phyloP scores from a whole-genome alignment of 1,140 invertebrate species.

The Branchinecta lindahli region DNA sequence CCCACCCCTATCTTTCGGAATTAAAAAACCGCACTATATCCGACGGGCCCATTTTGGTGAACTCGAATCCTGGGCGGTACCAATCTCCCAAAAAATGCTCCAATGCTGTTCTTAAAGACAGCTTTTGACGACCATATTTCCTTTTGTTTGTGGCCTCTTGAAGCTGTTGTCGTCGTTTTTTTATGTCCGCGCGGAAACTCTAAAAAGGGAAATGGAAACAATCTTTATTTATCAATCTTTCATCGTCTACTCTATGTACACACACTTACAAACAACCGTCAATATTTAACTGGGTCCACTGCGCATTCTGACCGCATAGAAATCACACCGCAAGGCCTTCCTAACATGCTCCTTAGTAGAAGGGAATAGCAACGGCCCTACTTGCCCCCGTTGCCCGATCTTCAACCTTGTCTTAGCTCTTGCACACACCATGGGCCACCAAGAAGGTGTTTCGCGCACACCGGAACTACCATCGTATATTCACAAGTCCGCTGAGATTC shows the following conservation, averaged over 20 bases:
- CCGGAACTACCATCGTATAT: background rate
- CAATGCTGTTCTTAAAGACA: background rate
- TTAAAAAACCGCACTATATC: constrained; percentile 5
- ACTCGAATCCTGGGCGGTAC: background rate
- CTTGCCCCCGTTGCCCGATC: background rate
- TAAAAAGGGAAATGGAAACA: background rate
- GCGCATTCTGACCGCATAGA: background rate
- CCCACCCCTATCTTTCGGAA: background rate
- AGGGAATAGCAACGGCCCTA: background rate
- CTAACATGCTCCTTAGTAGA: background rate
- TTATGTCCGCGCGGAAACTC: background rate
- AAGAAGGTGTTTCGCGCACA: background rate
- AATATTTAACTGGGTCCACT: background rate
- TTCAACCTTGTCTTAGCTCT: background rate
- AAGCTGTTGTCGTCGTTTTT: background rate
- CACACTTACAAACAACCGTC: background rate
- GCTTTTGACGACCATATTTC: background rate
- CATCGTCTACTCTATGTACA: background rate
- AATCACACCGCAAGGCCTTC: background rate
- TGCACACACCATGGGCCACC: background rate
- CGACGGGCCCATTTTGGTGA: background rate
- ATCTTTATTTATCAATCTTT: background rate
- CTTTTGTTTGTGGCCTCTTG: background rate
- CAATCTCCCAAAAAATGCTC: background rate
- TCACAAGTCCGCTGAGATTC: background rate